Evolutionary conservation across 2,888 invertebrate genomes (phyloP).

Genomic region (Temnothorax ravouxi): DNA sequence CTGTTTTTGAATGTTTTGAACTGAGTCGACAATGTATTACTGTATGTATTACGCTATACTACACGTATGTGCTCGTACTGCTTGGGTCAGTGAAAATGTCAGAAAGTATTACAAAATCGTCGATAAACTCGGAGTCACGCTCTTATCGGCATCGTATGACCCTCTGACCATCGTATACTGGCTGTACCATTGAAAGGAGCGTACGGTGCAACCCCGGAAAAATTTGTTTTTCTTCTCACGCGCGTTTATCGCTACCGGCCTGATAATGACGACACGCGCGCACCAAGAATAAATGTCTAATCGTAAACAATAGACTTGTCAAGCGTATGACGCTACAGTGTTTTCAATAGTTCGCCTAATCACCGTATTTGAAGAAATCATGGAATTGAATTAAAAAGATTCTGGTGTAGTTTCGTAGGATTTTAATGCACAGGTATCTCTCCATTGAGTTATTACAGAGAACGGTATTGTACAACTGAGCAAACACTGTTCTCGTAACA

Average conservation of each 20-base stretch:
- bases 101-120: constrained; percentile 77
- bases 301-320: constrained; percentile 19
- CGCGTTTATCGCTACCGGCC: constrained; percentile 4
- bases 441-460: background rate
- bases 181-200: background rate
- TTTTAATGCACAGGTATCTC: background rate
- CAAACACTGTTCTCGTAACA: background rate
- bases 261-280: background rate
- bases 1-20: constrained; percentile 35
- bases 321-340: background rate
- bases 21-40: constrained; percentile 45
- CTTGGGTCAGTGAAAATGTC: constrained; percentile 67
- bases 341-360: background rate
- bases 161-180: constrained; percentile 40
- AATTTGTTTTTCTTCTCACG: constrained; percentile 26
- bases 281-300: background rate
- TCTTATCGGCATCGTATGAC: constrained; percentile 63
- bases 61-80: constrained; percentile 42
- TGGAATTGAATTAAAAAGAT: background rate
- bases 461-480: constrained; percentile 4
- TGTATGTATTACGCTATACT: constrained; percentile 49
- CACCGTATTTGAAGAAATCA: background rate
- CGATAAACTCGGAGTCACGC: constrained; percentile 74
- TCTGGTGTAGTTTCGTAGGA: background rate
- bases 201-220: constrained; percentile 42